These are phyloP conservation scores for Paramacrobiotus metropolitanus DNA, from an alignment of 1,140 invertebrate species.

Conservation along the genomic window DNA sequence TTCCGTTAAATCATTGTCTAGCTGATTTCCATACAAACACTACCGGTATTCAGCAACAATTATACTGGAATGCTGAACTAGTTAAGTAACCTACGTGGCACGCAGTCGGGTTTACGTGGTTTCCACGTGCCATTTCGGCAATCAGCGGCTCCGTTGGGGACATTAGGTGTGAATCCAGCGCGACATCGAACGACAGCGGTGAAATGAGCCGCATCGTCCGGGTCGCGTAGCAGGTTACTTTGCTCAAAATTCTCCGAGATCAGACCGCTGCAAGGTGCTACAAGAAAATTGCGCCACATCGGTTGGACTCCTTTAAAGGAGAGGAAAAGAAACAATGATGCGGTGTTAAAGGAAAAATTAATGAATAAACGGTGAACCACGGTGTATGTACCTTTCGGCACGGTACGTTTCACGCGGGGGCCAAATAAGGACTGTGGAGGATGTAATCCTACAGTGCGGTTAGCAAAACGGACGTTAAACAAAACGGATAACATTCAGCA, in stretches of 20 bases:
- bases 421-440: neutral
- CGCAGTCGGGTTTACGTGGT: constrained; percentile 46
- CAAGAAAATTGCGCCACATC: neutral
- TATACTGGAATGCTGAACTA: too few species aligned
- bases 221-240: neutral
- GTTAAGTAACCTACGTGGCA: constrained; percentile 38
- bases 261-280: neutral
- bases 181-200: neutral
- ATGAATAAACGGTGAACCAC: neutral
- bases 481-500: too few species aligned
- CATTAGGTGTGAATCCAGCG: neutral
- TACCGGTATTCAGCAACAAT: neutral
- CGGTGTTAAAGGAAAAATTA: neutral
- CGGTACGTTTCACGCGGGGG: neutral
- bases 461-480: too few species aligned
- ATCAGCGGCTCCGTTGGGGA: constrained; percentile 37
- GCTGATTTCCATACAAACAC: neutral
- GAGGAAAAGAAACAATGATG: neutral
- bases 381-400: neutral
- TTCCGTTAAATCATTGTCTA: too few species aligned
- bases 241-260: neutral
- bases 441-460: neutral
- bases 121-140: constrained; percentile 55
- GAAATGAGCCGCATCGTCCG: neutral
- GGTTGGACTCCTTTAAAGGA: constrained; percentile 1